Conservation (phyloP, 2,797 vertebrate species). For the Pyrocephalus nanus region DNA sequence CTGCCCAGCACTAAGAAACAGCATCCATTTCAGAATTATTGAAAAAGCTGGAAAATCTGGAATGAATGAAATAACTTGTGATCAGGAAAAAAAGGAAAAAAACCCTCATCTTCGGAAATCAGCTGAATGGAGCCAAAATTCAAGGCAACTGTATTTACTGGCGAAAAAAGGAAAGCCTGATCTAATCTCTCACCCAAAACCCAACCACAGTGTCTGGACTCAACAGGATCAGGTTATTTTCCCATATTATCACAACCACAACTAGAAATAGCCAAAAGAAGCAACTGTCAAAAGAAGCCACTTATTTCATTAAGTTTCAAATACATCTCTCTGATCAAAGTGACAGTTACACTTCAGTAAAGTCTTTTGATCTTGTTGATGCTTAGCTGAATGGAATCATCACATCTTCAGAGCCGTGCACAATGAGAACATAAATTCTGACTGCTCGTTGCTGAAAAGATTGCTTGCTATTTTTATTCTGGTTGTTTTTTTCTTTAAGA, state of each 20-base stretch:
- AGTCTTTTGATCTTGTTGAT: conserved; percentile 60
- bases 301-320: conserved; percentile 38
- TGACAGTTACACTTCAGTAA: conserved; percentile 48
- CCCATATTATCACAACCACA: conserved; percentile 18
- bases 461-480: conserved; percentile 50
- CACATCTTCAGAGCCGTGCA: background rate
- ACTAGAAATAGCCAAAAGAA: conserved; percentile 26
- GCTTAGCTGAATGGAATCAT: conserved; percentile 60
- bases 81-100: background rate
- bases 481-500: background rate
- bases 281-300: background rate
- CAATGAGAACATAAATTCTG: conserved; percentile 51
- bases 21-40: background rate
- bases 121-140: background rate
- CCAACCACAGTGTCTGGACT: background rate
- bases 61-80: background rate
- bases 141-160: background rate
- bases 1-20: background rate
- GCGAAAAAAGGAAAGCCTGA: background rate
- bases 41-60: background rate
- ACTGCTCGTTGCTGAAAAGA: conserved; percentile 13
- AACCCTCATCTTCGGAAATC: background rate
- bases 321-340: conserved; percentile 47
- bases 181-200: conserved; percentile 7
- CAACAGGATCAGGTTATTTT: conserved; percentile 20